Conservation (phyloP, 2,888 invertebrate genomes). For the Andrena haemorrhoa region DNA sequence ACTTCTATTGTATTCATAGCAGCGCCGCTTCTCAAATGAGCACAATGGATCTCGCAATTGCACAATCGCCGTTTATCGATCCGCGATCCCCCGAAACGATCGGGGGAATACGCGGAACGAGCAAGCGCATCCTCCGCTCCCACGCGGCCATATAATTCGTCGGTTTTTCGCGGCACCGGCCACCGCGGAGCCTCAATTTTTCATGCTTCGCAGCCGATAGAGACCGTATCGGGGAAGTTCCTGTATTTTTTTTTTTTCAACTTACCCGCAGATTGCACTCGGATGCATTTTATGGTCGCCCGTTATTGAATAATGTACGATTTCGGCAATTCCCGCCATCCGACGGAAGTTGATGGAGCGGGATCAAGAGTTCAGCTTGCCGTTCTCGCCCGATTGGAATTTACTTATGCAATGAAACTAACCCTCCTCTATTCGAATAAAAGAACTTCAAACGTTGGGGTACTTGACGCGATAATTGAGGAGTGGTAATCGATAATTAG, state of each 20-base stretch:
- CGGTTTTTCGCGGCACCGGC: not conserved
- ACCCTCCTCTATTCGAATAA: not conserved
- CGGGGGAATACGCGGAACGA: conserved; percentile 36
- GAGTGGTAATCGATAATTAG: no score
- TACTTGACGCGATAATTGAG: not conserved
- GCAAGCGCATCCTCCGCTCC: conserved; percentile 10
- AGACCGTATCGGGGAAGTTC: not conserved
- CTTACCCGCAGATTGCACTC: not conserved
- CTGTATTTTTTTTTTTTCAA: not conserved
- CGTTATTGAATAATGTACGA: conserved; percentile 11
- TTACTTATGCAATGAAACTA: not conserved
- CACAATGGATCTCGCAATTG: conserved; percentile 56
- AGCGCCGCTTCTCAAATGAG: conserved; percentile 54
- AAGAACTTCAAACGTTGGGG: not conserved
- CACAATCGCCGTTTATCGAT: conserved; percentile 61
- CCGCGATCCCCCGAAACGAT: conserved; percentile 40
- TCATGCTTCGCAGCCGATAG: conserved; percentile 9
- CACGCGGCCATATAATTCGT: conserved; percentile 15
- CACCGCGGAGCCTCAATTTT: not conserved
- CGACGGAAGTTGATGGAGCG: not conserved
- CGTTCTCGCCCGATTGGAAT: not conserved
- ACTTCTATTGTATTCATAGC: conserved; percentile 59
- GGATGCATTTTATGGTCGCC: conserved; percentile 18
- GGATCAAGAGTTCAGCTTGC: not conserved
- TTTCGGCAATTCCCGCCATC: not conserved